phyloP scores from a whole-genome alignment of 2,113 vertebrate species.

The Chitala chitala region DNA sequence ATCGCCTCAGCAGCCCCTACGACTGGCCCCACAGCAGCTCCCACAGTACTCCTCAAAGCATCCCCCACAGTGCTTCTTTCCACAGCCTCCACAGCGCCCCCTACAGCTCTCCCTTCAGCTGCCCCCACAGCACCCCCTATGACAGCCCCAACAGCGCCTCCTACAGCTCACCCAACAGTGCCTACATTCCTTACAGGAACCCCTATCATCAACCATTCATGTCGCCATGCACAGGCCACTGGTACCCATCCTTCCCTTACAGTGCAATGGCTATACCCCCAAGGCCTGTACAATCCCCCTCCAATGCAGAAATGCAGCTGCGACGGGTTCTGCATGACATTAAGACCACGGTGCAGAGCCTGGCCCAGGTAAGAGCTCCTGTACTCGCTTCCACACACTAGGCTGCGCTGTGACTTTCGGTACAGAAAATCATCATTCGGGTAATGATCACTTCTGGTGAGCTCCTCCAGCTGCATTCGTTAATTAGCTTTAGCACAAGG shows the following conservation, averaged over 20 bases:
- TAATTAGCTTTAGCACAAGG: not conserved
- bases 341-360: constrained; percentile 79
- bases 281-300: constrained; percentile 49
- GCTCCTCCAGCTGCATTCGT: not conserved
- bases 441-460: not conserved
- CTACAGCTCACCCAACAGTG: constrained; percentile 16
- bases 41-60: constrained; percentile 71
- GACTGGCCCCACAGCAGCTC: not conserved
- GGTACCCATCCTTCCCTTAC: constrained; percentile 50
- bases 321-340: constrained; percentile 87
- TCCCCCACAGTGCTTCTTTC: constrained; percentile 26
- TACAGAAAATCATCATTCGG: too few relatives aligned
- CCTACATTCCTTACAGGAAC: constrained; percentile 11
- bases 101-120: not conserved
- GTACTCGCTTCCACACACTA: too few relatives aligned
- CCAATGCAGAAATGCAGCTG: constrained; percentile 88
- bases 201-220: constrained; percentile 18
- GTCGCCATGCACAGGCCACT: constrained; percentile 39
- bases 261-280: constrained; percentile 47
- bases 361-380: constrained; percentile 73
- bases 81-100: not conserved
- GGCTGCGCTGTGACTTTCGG: not conserved
- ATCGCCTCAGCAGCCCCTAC: constrained; percentile 28
- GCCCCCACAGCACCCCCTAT: not conserved
- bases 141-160: not conserved